phyloP scores from a whole-genome alignment of 2,888 invertebrate genomes.

The Leptinotarsa rubiginosa region DNA sequence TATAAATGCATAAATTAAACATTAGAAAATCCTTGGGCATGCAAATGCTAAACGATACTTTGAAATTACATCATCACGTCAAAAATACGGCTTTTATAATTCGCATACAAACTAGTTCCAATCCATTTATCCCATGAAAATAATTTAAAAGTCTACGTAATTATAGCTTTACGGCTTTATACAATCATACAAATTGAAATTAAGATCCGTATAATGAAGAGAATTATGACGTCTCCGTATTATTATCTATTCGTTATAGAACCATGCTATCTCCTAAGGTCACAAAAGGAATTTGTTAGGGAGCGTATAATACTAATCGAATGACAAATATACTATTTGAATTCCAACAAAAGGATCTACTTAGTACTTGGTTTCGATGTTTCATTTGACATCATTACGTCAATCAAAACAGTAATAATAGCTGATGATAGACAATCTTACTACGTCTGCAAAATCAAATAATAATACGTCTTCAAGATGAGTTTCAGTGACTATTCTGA shows the following conservation, averaged over 20 bases:
- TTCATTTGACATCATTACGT: background rate
- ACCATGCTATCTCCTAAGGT: slow-evolving; percentile 15
- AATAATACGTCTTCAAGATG: no score
- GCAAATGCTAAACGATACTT: slow-evolving; percentile 4
- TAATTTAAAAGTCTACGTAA: slow-evolving; percentile 1
- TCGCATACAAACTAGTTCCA: slow-evolving; percentile 11
- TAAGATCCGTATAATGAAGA: slow-evolving; percentile 17
- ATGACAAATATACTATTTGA: background rate
- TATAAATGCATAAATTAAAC: slow-evolving; percentile 12
- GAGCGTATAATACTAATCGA: background rate
- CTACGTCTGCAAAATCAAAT: no score
- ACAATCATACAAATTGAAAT: slow-evolving; percentile 25
- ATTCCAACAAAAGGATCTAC: slow-evolving; percentile 1
- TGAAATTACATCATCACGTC: slow-evolving; percentile 22
- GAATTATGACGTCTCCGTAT: slow-evolving; percentile 14
- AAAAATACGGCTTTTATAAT: slow-evolving; percentile 1
- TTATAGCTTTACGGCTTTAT: slow-evolving; percentile 8
- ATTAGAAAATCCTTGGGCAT: slow-evolving; percentile 5
- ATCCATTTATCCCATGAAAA: slow-evolving; percentile 4
- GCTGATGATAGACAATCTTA: no score
- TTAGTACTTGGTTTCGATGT: background rate
- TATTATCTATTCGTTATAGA: slow-evolving; percentile 23
- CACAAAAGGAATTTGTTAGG: slow-evolving; percentile 20
- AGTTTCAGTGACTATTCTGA: no score
- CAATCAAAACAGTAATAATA: no score